These are phyloP conservation scores for Erpobdella octoculata DNA, from an alignment of 2,888 invertebrate genomes.

Conservation along the genomic window DNA sequence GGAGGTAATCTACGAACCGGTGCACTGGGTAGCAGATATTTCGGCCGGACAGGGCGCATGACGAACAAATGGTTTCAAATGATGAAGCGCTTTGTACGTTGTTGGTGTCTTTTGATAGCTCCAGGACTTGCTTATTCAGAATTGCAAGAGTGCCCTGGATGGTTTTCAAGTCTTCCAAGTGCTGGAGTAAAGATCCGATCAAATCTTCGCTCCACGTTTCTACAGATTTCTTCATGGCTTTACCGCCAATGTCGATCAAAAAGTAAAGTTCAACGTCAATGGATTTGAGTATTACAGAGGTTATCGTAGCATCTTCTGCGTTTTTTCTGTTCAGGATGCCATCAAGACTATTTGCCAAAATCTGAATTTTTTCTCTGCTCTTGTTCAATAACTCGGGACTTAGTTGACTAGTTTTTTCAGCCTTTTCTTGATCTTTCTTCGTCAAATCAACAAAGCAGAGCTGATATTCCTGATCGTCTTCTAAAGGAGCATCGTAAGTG, in stretches of 20 bases:
- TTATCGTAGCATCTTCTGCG: background rate
- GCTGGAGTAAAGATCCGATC: slow-evolving; percentile 1
- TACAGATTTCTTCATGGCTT: background rate
- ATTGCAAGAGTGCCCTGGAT: slow-evolving; percentile 1
- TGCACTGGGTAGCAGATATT: slow-evolving; percentile 8
- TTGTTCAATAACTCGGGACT: slow-evolving; percentile 12
- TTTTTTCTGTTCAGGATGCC: slow-evolving; percentile 16
- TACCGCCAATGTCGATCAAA: background rate
- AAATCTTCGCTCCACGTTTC: slow-evolving; percentile 6
- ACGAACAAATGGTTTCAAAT: slow-evolving; percentile 13
- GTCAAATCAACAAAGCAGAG: background rate
- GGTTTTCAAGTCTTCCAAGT: slow-evolving; percentile 12
- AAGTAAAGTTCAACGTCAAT: slow-evolving; percentile 1
- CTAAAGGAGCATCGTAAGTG: background rate
- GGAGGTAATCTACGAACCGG: slow-evolving; percentile 1
- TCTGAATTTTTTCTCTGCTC: slow-evolving; percentile 13
- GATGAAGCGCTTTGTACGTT: background rate
- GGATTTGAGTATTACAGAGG: slow-evolving; percentile 4
- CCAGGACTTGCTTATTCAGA: slow-evolving; percentile 10
- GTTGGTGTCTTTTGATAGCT: background rate
- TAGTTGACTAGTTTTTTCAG: background rate
- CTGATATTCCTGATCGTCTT: background rate
- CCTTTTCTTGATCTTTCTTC: background rate
- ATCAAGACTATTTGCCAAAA: slow-evolving; percentile 4
- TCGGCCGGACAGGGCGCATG: background rate